phyloP scores from a whole-genome alignment of 2,113 vertebrate genomes.

The Phylloscopus whistleri region DNA sequence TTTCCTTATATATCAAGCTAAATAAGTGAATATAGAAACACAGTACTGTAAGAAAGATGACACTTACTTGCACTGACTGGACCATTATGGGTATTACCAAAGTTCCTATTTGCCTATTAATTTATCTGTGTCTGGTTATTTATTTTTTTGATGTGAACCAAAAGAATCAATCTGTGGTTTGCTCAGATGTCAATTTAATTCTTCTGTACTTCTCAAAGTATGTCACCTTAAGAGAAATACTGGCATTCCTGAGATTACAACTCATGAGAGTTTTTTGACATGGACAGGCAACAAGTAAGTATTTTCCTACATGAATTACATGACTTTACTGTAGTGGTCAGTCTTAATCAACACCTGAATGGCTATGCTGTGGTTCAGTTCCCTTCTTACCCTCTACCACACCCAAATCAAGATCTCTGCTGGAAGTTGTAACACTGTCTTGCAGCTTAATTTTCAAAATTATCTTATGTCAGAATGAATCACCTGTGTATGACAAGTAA shows the following conservation, averaged over 20 bases:
- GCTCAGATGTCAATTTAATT: neutral
- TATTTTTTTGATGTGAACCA: neutral
- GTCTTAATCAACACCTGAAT: neutral
- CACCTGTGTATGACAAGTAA: neutral
- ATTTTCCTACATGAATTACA: neutral
- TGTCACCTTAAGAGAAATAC: neutral
- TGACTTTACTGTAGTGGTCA: neutral
- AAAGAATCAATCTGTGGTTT: neutral
- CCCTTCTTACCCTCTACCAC: neutral
- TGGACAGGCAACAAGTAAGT: neutral
- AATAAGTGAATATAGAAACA: neutral
- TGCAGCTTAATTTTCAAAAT: neutral
- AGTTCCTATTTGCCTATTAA: neutral
- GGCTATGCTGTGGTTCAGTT: neutral
- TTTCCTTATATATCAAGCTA: neutral
- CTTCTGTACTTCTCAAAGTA: neutral
- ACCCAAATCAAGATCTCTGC: neutral
- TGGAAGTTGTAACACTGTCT: neutral
- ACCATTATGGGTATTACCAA: neutral
- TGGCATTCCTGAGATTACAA: neutral
- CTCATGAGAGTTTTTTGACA: neutral
- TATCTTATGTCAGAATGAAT: neutral
- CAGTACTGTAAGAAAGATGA: neutral
- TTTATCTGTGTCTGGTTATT: neutral
- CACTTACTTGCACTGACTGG: neutral